Evolutionary conservation across 2,888 invertebrate species (phyloP).

Genomic region (Kuschelorhynchus macadamiae): DNA sequence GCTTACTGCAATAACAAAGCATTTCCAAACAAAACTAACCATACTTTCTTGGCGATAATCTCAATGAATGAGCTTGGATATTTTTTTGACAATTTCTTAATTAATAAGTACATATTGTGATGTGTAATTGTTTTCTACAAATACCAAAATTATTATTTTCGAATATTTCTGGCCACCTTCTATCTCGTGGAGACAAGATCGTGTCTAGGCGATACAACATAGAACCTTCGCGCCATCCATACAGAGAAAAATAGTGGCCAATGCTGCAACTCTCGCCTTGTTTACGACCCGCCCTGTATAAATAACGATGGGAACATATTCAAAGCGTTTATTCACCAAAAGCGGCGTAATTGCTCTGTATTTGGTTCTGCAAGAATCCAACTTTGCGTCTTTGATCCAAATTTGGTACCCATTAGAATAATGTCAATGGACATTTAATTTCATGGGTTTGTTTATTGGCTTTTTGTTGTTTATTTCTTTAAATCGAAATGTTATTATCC

Average conservation of each 20-base stretch:
- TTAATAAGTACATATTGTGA: too few species aligned
- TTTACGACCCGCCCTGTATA: constrained; percentile 40
- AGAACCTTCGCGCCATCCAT: too few species aligned
- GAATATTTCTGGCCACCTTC: too few species aligned
- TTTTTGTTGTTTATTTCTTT: constrained; percentile 32
- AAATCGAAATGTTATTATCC: background rate
- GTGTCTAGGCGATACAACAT: too few species aligned
- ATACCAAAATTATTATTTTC: too few species aligned
- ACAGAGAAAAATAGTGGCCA: background rate
- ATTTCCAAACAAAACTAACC: too few species aligned
- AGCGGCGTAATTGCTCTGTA: constrained; percentile 46
- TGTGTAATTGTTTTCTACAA: too few species aligned
- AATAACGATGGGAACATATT: constrained; percentile 48
- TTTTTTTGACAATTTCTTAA: too few species aligned
- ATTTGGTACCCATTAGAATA: constrained; percentile 49
- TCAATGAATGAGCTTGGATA: too few species aligned
- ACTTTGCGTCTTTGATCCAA: constrained; percentile 42
- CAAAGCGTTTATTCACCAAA: constrained; percentile 42
- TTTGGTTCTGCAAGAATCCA: constrained; percentile 41
- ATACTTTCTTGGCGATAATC: too few species aligned
- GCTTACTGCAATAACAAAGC: too few species aligned
- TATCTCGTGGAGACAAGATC: too few species aligned
- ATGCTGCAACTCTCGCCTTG: constrained; percentile 10
- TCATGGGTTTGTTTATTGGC: constrained; percentile 41
- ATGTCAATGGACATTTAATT: constrained; percentile 45